phyloP scores from a whole-genome alignment of 2,797 vertebrate species.

The Apogon talboti region DNA sequence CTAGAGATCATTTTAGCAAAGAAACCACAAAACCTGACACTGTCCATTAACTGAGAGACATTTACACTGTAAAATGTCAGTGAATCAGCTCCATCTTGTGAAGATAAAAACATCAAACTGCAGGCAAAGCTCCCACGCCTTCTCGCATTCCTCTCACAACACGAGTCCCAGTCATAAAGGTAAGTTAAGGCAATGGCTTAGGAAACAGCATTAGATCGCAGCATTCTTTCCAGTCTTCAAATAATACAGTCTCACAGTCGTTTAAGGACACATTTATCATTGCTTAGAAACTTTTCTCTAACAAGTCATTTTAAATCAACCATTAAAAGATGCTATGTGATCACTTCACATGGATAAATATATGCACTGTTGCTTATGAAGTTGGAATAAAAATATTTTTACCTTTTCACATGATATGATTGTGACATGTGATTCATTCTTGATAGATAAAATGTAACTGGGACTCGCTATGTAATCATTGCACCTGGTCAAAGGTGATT shows the following conservation, averaged over 20 bases:
- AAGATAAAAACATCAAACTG: conserved; percentile 10
- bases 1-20: background rate
- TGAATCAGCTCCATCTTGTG: background rate
- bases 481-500: no score
- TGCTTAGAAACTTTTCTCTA: conserved; percentile 5
- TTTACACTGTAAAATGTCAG: conserved; percentile 11
- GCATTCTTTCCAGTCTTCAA: background rate
- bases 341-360: no score
- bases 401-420: no score
- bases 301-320: no score
- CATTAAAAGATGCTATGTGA: background rate
- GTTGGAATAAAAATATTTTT: no score
- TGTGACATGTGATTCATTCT: no score
- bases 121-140: conserved; percentile 7
- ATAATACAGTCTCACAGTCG: background rate
- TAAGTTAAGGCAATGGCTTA: conserved; percentile 25
- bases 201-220: conserved; percentile 22
- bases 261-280: conserved; percentile 13
- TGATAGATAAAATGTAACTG: no score
- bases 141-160: conserved; percentile 6
- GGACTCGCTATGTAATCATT: no score
- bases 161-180: conserved; percentile 9
- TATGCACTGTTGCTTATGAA: no score
- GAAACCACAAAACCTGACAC: background rate
- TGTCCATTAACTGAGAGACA: background rate